Conservation (phyloP, 2,888 invertebrate genomes). For the Dichetophora obliterata region DNA sequence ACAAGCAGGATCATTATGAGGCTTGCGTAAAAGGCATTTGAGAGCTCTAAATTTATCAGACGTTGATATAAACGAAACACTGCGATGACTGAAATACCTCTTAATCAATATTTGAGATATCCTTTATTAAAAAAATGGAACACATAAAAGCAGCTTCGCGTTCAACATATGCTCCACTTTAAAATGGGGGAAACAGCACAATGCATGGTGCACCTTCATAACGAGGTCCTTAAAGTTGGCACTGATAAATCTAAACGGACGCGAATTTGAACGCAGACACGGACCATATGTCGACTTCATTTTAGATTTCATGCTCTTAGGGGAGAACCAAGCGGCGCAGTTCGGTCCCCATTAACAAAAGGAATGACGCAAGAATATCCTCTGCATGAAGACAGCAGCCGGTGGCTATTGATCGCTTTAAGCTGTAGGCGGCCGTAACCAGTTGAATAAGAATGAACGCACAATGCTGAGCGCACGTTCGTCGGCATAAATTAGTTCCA, state of each 20-base stretch:
- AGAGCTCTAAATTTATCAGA: too few relatives aligned
- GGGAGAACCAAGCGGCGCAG: not conserved
- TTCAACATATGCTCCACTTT: too few relatives aligned
- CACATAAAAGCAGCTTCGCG: too few relatives aligned
- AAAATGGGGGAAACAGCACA: too few relatives aligned
- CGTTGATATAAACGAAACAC: too few relatives aligned
- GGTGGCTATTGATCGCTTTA: slow-evolving; percentile 8
- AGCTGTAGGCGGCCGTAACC: not conserved
- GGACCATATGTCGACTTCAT: slow-evolving; percentile 17
- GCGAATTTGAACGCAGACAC: slow-evolving; percentile 7
- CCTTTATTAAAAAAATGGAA: too few relatives aligned
- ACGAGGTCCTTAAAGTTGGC: slow-evolving; percentile 13
- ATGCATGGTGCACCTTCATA: not conserved
- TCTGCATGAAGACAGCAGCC: not conserved
- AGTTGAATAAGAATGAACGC: not conserved
- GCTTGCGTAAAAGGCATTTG: too few relatives aligned
- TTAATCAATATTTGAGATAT: too few relatives aligned
- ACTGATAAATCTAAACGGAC: slow-evolving; percentile 36
- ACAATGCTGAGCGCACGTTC: slow-evolving; percentile 41
- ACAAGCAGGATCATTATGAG: too few relatives aligned
- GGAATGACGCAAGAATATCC: not conserved
- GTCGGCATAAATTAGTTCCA: slow-evolving; percentile 57
- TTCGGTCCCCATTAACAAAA: not conserved
- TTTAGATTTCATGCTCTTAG: not conserved
- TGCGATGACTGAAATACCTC: too few relatives aligned